Base-by-base conservation (phyloP, 2,113 vertebrate genomes). In the Poeciliopsis occidentalis region DNA sequence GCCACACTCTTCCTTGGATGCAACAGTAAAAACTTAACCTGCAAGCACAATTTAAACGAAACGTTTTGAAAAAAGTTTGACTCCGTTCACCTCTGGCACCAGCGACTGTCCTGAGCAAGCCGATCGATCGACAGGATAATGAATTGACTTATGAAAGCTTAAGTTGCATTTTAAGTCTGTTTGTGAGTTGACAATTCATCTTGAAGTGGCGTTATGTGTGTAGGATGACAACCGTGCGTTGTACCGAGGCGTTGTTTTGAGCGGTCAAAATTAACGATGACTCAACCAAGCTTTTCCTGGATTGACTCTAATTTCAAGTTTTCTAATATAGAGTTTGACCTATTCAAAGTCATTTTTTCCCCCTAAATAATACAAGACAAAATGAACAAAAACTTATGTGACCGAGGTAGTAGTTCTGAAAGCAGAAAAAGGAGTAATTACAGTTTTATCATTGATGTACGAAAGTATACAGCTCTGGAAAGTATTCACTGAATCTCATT, bases 21-120 rank as follows among this genome's bases (percentile, higher is more conserved):
- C 44, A 65, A 78, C 61, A 75, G 69, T 37, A 73, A 26, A 80
- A 68, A 70, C 11, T 54, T 77, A 64, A 60, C 8, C 30, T 26
- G 15, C 7, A 27, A 7, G 17, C 24, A n/a, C 8, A 8, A 8
- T n/a, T 24, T 57, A 57, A n/a, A 57, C 24, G 15, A 19, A 47
- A 47, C 41, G 44, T 47, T 47, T 47, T 5, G 5, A 5, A 17
- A 47, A 15, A 47, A 0, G 44, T 6, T 47, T 4, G 15, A 47
- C 44, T 2, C 17, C 8, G 5, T 10, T 24, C 22, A 57, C 22
- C 3, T 57, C 24, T n/a, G 51, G 24, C 7, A 8, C 51, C 3
- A 57, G 51, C 24, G 1, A 11, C 51, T n/a, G 8, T n/a, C 2
- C 51, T n/a, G 24, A 57, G 51, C 17, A 8, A 57, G 24, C 24